A percentile compares a stretch with the other conserved stretches of the same genome.
These are phyloP conservation scores for Pachyrhynchus sulphureomaculatus DNA, from an alignment of 1,140 invertebrate genomes.

Conservation along the genomic window DNA sequence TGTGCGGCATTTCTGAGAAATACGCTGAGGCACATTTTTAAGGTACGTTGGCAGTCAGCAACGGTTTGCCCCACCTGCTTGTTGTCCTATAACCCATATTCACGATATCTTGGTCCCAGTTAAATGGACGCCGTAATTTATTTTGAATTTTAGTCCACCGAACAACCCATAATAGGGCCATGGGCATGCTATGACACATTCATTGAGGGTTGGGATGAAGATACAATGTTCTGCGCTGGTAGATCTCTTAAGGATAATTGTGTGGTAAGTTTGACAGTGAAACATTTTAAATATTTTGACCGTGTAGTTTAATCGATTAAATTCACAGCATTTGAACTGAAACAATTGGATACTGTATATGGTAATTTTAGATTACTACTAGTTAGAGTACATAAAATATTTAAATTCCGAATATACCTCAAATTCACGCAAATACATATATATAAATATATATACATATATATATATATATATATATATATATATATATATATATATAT, in stretches of 20 bases:
- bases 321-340: background rate
- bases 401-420: too few relatives aligned
- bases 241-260: background rate
- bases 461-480: background rate
- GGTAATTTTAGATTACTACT: too few relatives aligned
- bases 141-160: slow-evolving; percentile 3
- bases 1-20: too few relatives aligned
- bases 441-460: too few relatives aligned
- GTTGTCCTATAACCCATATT: too few relatives aligned
- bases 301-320: background rate
- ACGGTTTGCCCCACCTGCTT: too few relatives aligned
- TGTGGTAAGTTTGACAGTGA: background rate
- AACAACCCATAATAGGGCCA: background rate
- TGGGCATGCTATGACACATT: background rate
- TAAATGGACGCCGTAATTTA: too few relatives aligned
- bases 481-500: background rate
- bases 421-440: too few relatives aligned
- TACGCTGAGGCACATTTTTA: too few relatives aligned
- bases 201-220: background rate
- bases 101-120: too few relatives aligned
- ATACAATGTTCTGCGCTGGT: slow-evolving; percentile 8
- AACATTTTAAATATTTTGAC: background rate
- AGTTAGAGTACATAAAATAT: too few relatives aligned
- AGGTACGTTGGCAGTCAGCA: too few relatives aligned
- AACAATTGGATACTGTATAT: background rate